Base-by-base conservation (phyloP, 2,797 vertebrate genomes). In the Thaleichthys pacificus region DNA sequence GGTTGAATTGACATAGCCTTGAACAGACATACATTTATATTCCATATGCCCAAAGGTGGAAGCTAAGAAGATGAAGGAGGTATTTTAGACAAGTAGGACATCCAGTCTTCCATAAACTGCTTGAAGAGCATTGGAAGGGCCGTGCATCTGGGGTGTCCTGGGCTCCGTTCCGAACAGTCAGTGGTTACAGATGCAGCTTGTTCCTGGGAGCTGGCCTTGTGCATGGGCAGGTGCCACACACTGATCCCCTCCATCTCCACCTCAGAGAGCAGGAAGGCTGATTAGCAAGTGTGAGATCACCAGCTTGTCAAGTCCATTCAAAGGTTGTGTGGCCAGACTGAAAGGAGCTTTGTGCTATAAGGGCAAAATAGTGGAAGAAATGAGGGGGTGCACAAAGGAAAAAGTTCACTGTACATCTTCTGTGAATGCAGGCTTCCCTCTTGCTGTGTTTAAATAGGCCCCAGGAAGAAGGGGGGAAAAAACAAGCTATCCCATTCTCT, bases 331-430 rank as follows among this genome's bases (percentile, higher is more conserved):
- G 63, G 71, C 81, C 66, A 38, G 58, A 65, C 24, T 85, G 79
- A 90, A 87, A 85, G 76, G 63, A 83, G 78, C 76, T 83, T 87
- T 88, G 84, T 86, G 56, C 75, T 71, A 28, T 77, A 69, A 82
- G 70, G 80, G 80, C 79, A 64, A 86, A 82, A 84, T 82, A 74
- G 69, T 60, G 78, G 60, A 66, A 26, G 21, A 42, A 67, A 38
- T 26, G 15, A 12, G 51, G 28, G 28, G n/a, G 54, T 7, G 57
- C n/a, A 60, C 19, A 24, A 60, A 24, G 74, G 71, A 42, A 5
- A 42, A 60, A 54, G 35, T 65, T 66, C 79, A 32, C 14, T 61
- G 68, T 70, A 38, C 56, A 22, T 61, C 26, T 47, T 47, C 42
- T 47, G 42, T 47, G 42, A 47, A 47, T 47, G 12, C 42, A 47